phyloP scores from a whole-genome alignment of 1,140 invertebrate genomes.

The Drosophila virilis region DNA sequence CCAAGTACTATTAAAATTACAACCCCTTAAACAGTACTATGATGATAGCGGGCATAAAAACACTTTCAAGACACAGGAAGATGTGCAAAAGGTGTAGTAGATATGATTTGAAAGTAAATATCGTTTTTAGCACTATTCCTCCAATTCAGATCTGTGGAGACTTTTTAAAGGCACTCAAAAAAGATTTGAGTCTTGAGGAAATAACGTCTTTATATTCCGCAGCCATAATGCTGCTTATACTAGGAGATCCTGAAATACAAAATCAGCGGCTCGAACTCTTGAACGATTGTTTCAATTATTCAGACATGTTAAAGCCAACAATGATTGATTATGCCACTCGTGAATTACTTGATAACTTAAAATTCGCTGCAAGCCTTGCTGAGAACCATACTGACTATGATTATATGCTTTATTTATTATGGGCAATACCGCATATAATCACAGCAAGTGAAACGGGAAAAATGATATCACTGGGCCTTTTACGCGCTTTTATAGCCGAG shows the following conservation, averaged over 20 bases:
- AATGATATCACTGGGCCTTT: slow-evolving; percentile 53
- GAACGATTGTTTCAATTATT: slow-evolving; percentile 59
- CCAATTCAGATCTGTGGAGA: slow-evolving; percentile 30
- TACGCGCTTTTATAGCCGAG: slow-evolving; percentile 42
- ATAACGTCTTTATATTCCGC: slow-evolving; percentile 47
- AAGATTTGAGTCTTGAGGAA: slow-evolving; percentile 47
- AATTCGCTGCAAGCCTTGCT: slow-evolving; percentile 2
- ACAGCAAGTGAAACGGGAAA: slow-evolving; percentile 66
- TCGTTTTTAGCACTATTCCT: not conserved
- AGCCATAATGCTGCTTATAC: slow-evolving; percentile 35
- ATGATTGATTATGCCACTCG: slow-evolving; percentile 59
- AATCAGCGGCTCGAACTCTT: slow-evolving; percentile 41
- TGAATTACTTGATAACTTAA: slow-evolving; percentile 43
- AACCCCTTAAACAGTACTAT: slow-evolving; percentile 9
- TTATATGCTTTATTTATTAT: slow-evolving; percentile 43
- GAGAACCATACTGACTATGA: slow-evolving; percentile 34
- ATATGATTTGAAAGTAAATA: not conserved
- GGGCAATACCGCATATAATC: slow-evolving; percentile 54
- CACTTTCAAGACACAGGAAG: slow-evolving; percentile 1
- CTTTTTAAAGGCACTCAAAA: slow-evolving; percentile 29
- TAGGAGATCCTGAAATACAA: slow-evolving; percentile 7
- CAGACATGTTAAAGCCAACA: slow-evolving; percentile 64
- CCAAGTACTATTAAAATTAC: slow-evolving; percentile 19
- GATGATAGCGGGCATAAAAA: not conserved
- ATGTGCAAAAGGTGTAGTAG: slow-evolving; percentile 26